Evolutionary conservation across 2,797 vertebrate genomes (phyloP).

Genomic region (Takifugu rubripes): DNA sequence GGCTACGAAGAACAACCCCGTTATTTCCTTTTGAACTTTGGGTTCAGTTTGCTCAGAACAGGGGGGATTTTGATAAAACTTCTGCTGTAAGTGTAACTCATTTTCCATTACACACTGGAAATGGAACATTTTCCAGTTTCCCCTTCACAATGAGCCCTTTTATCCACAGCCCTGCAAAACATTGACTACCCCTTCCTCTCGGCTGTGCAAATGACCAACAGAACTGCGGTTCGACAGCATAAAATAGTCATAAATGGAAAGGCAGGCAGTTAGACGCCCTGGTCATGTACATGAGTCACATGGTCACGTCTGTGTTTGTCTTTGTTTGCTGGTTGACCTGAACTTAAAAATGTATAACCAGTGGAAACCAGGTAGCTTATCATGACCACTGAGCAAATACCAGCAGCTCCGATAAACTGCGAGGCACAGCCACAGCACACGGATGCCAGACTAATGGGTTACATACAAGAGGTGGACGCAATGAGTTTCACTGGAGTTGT

Average conservation of each 20-base stretch:
- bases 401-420: slow-evolving; percentile 50
- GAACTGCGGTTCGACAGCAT: slow-evolving; percentile 25
- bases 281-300: slow-evolving; percentile 12
- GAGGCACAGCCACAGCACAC: slow-evolving; percentile 10
- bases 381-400: slow-evolving; percentile 46
- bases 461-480: slow-evolving; percentile 67
- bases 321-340: slow-evolving; percentile 19
- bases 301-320: slow-evolving; percentile 25
- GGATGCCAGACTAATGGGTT: slow-evolving; percentile 66
- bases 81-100: slow-evolving; percentile 17
- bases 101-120: slow-evolving; percentile 65
- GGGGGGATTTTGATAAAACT: slow-evolving; percentile 50
- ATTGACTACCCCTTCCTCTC: slow-evolving; percentile 59
- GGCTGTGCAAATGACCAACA: slow-evolving; percentile 58
- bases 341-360: slow-evolving; percentile 15
- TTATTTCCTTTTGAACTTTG: slow-evolving; percentile 20
- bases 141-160: slow-evolving; percentile 49
- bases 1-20: slow-evolving; percentile 21
- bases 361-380: slow-evolving; percentile 52
- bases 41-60: slow-evolving; percentile 15
- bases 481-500: slow-evolving; percentile 70
- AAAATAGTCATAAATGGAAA: slow-evolving; percentile 65
- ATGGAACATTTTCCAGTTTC: slow-evolving; percentile 43
- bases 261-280: slow-evolving; percentile 34
- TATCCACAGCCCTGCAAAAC: slow-evolving; percentile 53